Evolutionary conservation across 2,797 vertebrate genomes (phyloP).

Genomic region (Monodelphis domestica): DNA sequence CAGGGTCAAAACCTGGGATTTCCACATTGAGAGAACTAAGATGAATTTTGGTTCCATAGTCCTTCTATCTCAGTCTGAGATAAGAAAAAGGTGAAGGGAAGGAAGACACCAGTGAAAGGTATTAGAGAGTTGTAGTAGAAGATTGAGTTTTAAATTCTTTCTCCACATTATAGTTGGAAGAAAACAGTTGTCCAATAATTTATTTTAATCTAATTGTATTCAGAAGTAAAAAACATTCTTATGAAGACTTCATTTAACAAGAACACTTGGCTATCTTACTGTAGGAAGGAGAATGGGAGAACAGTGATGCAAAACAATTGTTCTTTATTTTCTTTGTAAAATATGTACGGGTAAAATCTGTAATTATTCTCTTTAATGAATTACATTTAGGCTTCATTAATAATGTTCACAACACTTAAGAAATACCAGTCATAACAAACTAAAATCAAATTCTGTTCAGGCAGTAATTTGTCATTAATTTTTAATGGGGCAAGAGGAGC

Average conservation of each 20-base stretch:
- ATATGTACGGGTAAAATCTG: background rate
- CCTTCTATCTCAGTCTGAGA: background rate
- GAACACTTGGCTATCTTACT: background rate
- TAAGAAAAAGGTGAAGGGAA: background rate
- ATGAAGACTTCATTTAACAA: background rate
- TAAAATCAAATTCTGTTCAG: slow-evolving; percentile 2
- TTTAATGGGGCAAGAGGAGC: background rate
- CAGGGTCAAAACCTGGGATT: too few species aligned
- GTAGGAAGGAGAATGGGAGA: background rate
- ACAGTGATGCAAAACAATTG: background rate
- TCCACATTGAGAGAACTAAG: too few species aligned
- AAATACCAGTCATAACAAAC: slow-evolving; percentile 26
- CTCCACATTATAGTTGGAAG: background rate
- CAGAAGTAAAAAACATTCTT: background rate
- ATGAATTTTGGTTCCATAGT: background rate
- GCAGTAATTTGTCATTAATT: slow-evolving; percentile 1
- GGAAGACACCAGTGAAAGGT: background rate
- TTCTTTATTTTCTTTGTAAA: slow-evolving; percentile 15
- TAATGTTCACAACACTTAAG: slow-evolving; percentile 31
- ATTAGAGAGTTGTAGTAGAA: background rate
- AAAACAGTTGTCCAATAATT: background rate
- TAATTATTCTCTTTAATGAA: background rate
- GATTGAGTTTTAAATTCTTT: background rate
- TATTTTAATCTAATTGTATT: background rate
- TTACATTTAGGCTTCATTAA: slow-evolving; percentile 3